Evolutionary conservation across 2,113 vertebrate species (phyloP).

Genomic region (Hemicordylus capensis): DNA sequence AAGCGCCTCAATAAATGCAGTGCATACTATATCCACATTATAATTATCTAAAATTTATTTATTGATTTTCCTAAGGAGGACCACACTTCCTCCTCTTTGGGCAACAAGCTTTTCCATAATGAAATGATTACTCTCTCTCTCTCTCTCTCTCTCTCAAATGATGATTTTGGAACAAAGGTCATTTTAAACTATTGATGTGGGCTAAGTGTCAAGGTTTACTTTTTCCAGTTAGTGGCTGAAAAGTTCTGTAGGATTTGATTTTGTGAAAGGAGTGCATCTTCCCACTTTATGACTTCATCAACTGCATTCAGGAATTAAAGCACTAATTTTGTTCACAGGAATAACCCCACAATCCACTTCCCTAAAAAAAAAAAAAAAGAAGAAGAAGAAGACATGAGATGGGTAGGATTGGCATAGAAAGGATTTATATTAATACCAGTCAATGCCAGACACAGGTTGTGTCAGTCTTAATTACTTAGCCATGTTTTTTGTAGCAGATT

Average conservation of each 20-base stretch:
- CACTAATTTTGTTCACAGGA: neutral
- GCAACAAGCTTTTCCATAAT: neutral
- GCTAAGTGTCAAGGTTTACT: neutral
- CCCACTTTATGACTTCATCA: neutral
- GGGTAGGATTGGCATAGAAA: too few species aligned
- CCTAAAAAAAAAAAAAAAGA: too few species aligned
- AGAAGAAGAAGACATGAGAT: too few species aligned
- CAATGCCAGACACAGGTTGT: too few species aligned
- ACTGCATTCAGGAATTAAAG: neutral
- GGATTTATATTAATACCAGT: too few species aligned
- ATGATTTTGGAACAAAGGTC: accelerated
- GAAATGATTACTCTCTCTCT: neutral
- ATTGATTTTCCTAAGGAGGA: neutral
- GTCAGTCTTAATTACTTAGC: too few species aligned
- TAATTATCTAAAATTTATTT: neutral
- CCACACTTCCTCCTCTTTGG: neutral
- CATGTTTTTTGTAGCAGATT: too few species aligned
- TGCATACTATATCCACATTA: neutral
- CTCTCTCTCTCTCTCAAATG: slow-evolving; percentile 12
- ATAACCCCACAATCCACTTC: neutral
- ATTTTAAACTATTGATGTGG: neutral
- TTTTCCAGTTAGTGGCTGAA: neutral
- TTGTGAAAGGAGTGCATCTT: neutral
- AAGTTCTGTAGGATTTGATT: neutral
- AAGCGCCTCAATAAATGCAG: too few species aligned